Base-by-base conservation (phyloP, 2,888 invertebrate genomes). In the Netelia inedita region DNA sequence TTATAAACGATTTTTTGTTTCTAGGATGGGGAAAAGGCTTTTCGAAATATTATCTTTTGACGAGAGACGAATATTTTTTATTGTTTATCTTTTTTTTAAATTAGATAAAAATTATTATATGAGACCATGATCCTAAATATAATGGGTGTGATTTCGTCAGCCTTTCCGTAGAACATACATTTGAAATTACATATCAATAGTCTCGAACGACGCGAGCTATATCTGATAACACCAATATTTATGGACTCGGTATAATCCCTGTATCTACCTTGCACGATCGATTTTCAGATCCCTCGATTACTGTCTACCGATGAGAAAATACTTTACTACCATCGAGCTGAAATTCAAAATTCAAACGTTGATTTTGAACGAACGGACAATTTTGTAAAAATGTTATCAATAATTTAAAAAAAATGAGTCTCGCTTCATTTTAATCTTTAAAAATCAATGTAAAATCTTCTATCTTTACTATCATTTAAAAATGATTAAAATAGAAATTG, bases 221-320 rank as follows among this genome's bases (percentile, higher is more conserved):
- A 82, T 69, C 81, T 71, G 75, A 82, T 82, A 75, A 75, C 14
- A 19, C 21, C 14, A 9, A 46, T 65, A 75, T 19, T n/a, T n/a
- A 43, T 75, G 19, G 55, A 75, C 63, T 63, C 75, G 63, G 2
- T 63, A 69, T 43, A 43, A 16, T 10, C 69, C 35, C 23, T 43
- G 14, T 82, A 65, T 82, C 69, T 63, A n/a, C 21, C 41, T 35
- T n/a, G 72, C 21, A 46, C 21, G 80, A 80, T 80, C 73, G 66
- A 73, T 59, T 68, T 57, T n/a, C 73, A 68, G 57, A 80, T 80
- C 80, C 65, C 73, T 73, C 73, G 73, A 68, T 80, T 57, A 80
- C 73, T 80, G 63, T 69, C 74, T 21, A 46, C 72, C 75, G 61
- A 69, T 81, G 50, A 57, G 55, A 14, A 59, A 21, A 80, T 65